Percentiles rank a stretch among this genome's conserved stretches.
phyloP scores from a whole-genome alignment of 2,797 vertebrate species.

The Orestias chungarensis region DNA sequence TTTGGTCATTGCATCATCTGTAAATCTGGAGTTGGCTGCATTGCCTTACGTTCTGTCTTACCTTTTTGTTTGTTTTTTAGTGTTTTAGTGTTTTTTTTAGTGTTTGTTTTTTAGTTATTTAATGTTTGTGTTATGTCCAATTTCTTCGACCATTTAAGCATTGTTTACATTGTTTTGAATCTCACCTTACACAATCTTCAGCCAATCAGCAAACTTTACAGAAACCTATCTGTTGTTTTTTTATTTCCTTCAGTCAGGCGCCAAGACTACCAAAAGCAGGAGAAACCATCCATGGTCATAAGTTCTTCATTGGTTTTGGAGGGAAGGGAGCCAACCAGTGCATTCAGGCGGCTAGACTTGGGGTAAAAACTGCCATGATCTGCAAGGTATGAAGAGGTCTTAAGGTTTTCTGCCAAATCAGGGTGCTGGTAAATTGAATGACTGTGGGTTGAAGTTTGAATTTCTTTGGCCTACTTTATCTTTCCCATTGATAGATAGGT shows the following conservation, averaged over 20 bases:
- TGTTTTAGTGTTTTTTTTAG: no score
- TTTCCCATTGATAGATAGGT: slow-evolving; percentile 8
- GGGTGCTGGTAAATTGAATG: not conserved
- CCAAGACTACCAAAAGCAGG: slow-evolving; percentile 90
- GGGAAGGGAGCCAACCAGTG: slow-evolving; percentile 99
- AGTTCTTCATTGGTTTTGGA: slow-evolving; percentile 95
- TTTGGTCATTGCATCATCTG: slow-evolving; percentile 60
- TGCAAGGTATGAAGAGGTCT: slow-evolving; percentile 85
- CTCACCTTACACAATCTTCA: not conserved
- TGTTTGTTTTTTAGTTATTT: no score
- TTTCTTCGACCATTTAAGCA: slow-evolving; percentile 4
- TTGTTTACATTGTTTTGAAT: not conserved
- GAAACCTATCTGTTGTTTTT: slow-evolving; percentile 29
- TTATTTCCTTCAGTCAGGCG: slow-evolving; percentile 80
- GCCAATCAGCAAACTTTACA: slow-evolving; percentile 22
- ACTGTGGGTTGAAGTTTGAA: slow-evolving; percentile 1
- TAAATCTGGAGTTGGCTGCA: slow-evolving; percentile 32
- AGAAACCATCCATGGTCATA: slow-evolving; percentile 94
- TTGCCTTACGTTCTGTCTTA: no score
- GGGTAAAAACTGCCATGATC: slow-evolving; percentile 89
- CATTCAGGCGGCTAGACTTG: slow-evolving; percentile 91
- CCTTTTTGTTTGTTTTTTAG: no score
- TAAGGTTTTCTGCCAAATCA: not conserved
- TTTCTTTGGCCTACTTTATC: slow-evolving; percentile 6
- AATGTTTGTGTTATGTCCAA: slow-evolving; percentile 9